Evolutionary conservation across 1,140 invertebrate species (phyloP).

Genomic region (Wiebesia pumilae): DNA sequence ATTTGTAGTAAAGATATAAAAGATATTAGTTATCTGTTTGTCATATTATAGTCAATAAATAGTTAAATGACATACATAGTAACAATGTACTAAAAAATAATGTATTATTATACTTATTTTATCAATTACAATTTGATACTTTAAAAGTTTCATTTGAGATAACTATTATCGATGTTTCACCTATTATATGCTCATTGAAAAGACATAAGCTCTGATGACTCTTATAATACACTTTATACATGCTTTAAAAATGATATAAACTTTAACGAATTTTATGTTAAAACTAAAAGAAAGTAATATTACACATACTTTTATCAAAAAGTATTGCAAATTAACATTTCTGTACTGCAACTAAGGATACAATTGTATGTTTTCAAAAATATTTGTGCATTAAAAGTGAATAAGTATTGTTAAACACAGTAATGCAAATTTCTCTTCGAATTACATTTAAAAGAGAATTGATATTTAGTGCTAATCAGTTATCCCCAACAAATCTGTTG

Average conservation of each 20-base stretch:
- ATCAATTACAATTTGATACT: neutral
- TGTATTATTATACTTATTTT: slow-evolving; percentile 5
- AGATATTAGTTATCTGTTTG: neutral
- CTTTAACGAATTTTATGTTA: neutral
- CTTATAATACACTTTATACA: slow-evolving; percentile 15
- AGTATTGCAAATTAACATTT: neutral
- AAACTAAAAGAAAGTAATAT: neutral
- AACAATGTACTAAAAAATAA: neutral
- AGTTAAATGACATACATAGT: neutral
- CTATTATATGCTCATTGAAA: neutral
- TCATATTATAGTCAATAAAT: neutral
- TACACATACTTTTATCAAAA: neutral
- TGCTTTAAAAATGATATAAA: slow-evolving; percentile 11
- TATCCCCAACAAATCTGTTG: too few species aligned
- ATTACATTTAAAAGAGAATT: too few species aligned
- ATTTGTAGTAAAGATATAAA: neutral
- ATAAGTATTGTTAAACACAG: too few species aligned
- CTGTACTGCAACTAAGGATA: neutral
- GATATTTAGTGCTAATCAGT: too few species aligned
- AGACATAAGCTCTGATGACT: slow-evolving; percentile 5
- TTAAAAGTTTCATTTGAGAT: neutral
- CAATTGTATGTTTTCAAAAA: neutral
- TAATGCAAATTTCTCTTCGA: too few species aligned
- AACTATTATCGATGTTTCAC: neutral
- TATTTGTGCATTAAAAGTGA: neutral